Evolutionary conservation across 2,113 vertebrate species (phyloP).

Genomic region (Chroicocephalus ridibundus): DNA sequence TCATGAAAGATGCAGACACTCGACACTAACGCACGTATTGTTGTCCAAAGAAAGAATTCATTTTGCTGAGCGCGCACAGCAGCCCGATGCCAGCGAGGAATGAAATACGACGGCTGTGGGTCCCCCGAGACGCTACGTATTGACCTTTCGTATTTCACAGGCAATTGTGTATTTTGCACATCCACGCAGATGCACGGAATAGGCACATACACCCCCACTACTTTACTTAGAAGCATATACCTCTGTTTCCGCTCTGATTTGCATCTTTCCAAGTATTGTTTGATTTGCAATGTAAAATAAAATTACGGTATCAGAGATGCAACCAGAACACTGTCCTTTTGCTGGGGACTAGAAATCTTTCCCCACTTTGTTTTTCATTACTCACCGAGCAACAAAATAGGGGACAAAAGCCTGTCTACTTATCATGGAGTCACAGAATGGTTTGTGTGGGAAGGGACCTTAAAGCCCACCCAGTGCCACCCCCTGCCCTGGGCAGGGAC

Average conservation of each 20-base stretch:
- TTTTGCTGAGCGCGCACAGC: not conserved
- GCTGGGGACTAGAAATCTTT: not conserved
- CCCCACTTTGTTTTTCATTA: not conserved
- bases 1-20: not conserved
- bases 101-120: rapidly evolving
- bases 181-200: not conserved
- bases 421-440: not conserved
- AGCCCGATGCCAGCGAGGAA: not conserved
- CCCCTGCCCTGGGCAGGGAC: too few relatives aligned
- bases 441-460: not conserved
- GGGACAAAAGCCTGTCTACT: not conserved
- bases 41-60: not conserved
- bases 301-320: not conserved
- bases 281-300: constrained; percentile 49
- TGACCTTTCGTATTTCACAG: not conserved
- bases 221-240: not conserved
- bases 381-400: not conserved
- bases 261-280: constrained; percentile 52
- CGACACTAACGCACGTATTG: not conserved
- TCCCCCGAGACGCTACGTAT: rapidly evolving
- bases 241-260: constrained; percentile 3
- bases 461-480: not conserved
- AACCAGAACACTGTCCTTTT: not conserved
- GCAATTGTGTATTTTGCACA: not conserved
- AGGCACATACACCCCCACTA: not conserved